phyloP scores from a whole-genome alignment of 2,888 invertebrate genomes.

The Merodon equestris region DNA sequence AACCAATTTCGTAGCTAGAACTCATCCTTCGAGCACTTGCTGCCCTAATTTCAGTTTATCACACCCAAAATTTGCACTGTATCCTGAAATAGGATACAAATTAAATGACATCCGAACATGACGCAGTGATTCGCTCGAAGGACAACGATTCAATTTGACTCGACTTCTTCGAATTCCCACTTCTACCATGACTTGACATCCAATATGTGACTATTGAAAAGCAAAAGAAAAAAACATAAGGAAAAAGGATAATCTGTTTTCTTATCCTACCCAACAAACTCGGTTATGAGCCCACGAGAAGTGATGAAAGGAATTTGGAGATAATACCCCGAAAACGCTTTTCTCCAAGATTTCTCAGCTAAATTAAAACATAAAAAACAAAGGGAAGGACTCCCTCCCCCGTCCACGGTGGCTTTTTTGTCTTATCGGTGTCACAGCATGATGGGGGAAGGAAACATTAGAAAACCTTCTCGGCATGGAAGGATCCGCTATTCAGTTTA shows the following conservation, averaged over 20 bases:
- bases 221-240: conserved; percentile 8
- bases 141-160: conserved; percentile 44
- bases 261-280: conserved; percentile 1
- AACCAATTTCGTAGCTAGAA: neutral
- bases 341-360: conserved; percentile 19
- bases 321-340: conserved; percentile 47
- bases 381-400: neutral
- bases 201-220: too few relatives aligned
- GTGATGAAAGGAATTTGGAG: conserved; percentile 51
- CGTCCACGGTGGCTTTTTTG: neutral
- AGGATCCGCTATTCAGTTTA: conserved; percentile 11
- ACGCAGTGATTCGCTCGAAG: conserved; percentile 60
- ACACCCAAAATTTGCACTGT: too few relatives aligned
- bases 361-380: conserved; percentile 60
- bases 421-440: conserved; percentile 29
- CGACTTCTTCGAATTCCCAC: neutral
- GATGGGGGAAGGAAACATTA: conserved; percentile 39
- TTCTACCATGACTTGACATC: too few relatives aligned
- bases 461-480: conserved; percentile 8
- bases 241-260: conserved; percentile 58
- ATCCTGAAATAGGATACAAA: conserved; percentile 41
- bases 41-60: too few relatives aligned
- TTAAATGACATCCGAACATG: conserved; percentile 65
- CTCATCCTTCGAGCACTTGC: too few relatives aligned
- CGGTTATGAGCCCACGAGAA: conserved; percentile 4